Base-by-base conservation (phyloP, 2,888 invertebrate species). In the Cremastobaeus sp. region DNA sequence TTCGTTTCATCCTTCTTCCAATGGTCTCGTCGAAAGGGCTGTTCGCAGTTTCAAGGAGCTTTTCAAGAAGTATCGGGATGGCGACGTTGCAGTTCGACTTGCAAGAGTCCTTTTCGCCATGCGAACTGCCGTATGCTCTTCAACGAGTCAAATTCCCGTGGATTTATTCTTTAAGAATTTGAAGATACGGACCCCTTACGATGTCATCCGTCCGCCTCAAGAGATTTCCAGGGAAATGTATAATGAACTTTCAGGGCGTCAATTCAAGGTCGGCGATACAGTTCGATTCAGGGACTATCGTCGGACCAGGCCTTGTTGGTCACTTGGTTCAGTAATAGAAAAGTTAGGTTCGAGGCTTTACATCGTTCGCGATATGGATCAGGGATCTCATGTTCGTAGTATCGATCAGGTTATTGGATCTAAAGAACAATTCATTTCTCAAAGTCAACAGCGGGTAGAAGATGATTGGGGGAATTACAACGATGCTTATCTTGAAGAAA, bases 231-330 rank as follows among this genome's bases (percentile, higher is more conserved):
- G n/a, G n/a, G n/a, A n/a, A n/a, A n/a, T n/a, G n/a, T n/a, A n/a
- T n/a, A n/a, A 8, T 6, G 8, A 8, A 25, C 5, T 6, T 8
- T 25, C 5, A 25, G 8, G 25, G 12, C 57, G 57, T 2, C 57
- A 57, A 15, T 54, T 54, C 12, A 6, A 8, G 2, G 17, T 17
- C 1, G 45, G 57, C 0, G 45, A 57, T 20, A 1, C 20, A 9
- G 43, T 57, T 3, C 18, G 34, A 5, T 57, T 57, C 15, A 32
- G 32, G 0, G 57, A 45, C n/a, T 57, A 45, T 21, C 43, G 43
- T 6, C 18, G 3, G 20, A 20, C 34, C 5, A 45, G 20, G 6
- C 43, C 34, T 3, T 0, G 20, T 0, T 57, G 45, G 57, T 43
- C 32, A 3, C 14, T 1, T 2, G 57, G 43, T 1, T 2, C n/a